A percentile compares a stretch with the other conserved stretches of the same genome.
phyloP scores from a whole-genome alignment of 2,888 invertebrate species.

The Apamea anceps region DNA sequence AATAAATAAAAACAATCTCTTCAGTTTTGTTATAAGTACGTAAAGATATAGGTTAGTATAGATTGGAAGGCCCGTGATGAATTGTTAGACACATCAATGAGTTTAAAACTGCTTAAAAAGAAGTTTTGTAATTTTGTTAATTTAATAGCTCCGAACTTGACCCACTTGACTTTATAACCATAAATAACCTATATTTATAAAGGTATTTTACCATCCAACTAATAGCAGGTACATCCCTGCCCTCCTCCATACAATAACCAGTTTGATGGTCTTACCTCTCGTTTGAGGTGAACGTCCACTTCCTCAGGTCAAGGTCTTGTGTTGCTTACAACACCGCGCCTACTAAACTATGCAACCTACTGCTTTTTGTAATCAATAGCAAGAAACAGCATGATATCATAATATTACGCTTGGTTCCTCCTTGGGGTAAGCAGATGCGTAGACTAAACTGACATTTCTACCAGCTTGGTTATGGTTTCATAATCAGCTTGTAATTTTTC shows the following conservation, averaged over 20 bases:
- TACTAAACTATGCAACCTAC: constrained; percentile 47
- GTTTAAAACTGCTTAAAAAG: neutral
- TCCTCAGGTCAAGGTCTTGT: constrained; percentile 48
- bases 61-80: neutral
- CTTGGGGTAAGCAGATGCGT: neutral
- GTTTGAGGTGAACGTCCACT: constrained; percentile 52
- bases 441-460: neutral
- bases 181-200: constrained; percentile 31
- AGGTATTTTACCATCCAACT: neutral
- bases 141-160: constrained; percentile 15
- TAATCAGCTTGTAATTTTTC: neutral
- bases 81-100: neutral
- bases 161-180: constrained; percentile 4
- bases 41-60: too few species aligned
- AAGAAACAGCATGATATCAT: constrained; percentile 31
- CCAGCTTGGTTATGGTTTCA: neutral
- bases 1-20: too few species aligned
- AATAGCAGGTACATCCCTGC: constrained; percentile 19
- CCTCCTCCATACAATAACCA: constrained; percentile 30
- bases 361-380: constrained; percentile 47
- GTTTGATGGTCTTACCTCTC: constrained; percentile 45
- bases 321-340: constrained; percentile 25
- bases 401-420: neutral
- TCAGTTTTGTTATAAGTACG: too few species aligned
- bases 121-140: neutral